Evolutionary conservation across 2,888 invertebrate species (phyloP).

Genomic region (Cheilosia pagana): DNA sequence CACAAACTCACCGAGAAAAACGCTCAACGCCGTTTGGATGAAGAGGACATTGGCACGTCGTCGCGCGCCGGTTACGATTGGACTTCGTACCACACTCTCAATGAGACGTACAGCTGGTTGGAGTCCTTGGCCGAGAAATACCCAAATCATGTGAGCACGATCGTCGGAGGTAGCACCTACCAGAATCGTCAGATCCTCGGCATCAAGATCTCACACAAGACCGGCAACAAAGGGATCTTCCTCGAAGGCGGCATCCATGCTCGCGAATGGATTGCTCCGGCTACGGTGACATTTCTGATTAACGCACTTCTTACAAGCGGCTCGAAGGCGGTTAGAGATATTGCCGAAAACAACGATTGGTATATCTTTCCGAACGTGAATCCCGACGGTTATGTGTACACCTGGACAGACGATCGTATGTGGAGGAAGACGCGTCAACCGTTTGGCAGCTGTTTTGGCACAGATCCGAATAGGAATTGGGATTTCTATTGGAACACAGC

Average conservation of each 20-base stretch:
- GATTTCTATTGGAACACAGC: constrained; percentile 87
- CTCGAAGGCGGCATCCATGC: constrained; percentile 88
- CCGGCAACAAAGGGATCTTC: constrained; percentile 85
- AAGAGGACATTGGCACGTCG: constrained; percentile 81
- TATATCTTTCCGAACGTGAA: constrained; percentile 90
- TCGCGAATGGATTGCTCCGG: constrained; percentile 90
- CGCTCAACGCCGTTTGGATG: constrained; percentile 81
- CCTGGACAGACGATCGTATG: constrained; percentile 86
- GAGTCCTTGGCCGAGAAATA: constrained; percentile 83
- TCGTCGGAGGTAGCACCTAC: constrained; percentile 85
- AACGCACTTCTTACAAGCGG: constrained; percentile 86
- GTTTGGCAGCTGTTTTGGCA: constrained; percentile 85
- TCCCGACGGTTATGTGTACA: constrained; percentile 90
- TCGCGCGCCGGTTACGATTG: constrained; percentile 79
- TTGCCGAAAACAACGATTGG: constrained; percentile 87
- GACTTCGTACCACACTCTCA: constrained; percentile 3
- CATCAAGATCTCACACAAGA: constrained; percentile 84
- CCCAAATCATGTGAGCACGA: constrained; percentile 84
- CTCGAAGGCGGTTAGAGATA: constrained; percentile 83
- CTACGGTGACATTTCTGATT: constrained; percentile 86
- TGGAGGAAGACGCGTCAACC: constrained; percentile 88
- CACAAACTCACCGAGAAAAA: constrained; percentile 83
- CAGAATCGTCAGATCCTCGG: constrained; percentile 86
- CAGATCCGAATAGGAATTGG: constrained; percentile 92
- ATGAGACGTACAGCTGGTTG: constrained; percentile 86